Base-by-base conservation (phyloP, 2,797 vertebrate genomes). In the Gymnodraco acuticeps region DNA sequence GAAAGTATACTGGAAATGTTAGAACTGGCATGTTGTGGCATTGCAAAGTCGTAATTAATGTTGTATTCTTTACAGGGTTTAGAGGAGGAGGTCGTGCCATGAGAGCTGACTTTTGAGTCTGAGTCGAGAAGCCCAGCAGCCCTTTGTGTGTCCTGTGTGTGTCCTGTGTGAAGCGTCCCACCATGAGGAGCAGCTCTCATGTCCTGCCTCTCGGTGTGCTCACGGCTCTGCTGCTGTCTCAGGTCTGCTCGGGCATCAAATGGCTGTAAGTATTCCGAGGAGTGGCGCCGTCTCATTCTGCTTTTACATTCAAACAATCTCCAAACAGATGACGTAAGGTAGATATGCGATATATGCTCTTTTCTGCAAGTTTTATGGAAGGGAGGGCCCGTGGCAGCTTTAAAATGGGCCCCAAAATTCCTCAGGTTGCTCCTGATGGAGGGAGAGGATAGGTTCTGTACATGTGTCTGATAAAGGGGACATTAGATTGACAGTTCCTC, bases 161-260 rank as follows among this genome's bases (percentile, higher is more conserved):
- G 75, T 71, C 59, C 85, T 62, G 80, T 81, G 85, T 82, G 81
- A 89, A 47, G 50, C 47, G 73, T 83, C 85, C 84, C 83, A 95
- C 92, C 87, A 98, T 97, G 97, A 97, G 94, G 96, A 95, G 88
- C 86, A 89, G 84, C 73, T 91, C 85, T 50, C 93, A 48, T 80
- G 88, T 95, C 80, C 94, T 96, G 81, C 93, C 94, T 78, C 89
- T 96, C 47, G 91, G 88, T 82, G 94, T 97, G 92, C 95, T 97
- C 78, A 89, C 95, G 10, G 91, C 97, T 81, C 90, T 97, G 85
- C 93, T 98, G 88, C 96, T 98, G 87, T 96, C 93, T 41, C 95
- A 96, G 87, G 88, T 97, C 88, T 97, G 97, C 95, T 94, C 94
- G 1, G 96, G 97, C 91, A 99, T 99, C 94, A 98, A 96, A 94